These are phyloP conservation scores for Nemotelus pantherinus DNA, from an alignment of 2,888 invertebrate genomes.

Conservation along the genomic window DNA sequence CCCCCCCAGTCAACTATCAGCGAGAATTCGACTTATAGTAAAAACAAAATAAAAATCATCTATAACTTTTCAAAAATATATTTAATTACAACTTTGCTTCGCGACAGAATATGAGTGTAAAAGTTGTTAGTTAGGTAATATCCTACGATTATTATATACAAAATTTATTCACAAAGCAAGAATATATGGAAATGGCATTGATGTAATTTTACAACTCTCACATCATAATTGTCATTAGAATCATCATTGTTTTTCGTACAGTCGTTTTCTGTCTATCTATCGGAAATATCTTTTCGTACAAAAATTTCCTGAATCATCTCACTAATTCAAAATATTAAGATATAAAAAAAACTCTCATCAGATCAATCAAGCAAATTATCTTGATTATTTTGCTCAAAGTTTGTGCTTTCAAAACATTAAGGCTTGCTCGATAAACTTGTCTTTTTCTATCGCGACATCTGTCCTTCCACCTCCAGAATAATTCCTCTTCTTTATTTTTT, in stretches of 20 bases:
- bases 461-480: constrained; percentile 20
- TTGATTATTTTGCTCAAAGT: too few species aligned
- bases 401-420: too few species aligned
- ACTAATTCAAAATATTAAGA: background rate
- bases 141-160: constrained; percentile 30
- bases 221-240: constrained; percentile 1
- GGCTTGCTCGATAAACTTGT: too few species aligned
- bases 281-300: background rate
- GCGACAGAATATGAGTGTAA: constrained; percentile 29
- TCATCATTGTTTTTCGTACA: background rate
- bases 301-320: background rate
- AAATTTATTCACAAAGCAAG: constrained; percentile 23
- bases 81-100: constrained; percentile 4
- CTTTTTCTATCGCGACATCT: constrained; percentile 6
- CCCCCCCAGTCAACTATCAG: too few species aligned
- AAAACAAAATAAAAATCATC: background rate
- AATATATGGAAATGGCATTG: background rate
- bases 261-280: background rate
- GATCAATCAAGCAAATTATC: too few species aligned
- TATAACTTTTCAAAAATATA: constrained; percentile 33
- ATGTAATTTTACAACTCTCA: constrained; percentile 17
- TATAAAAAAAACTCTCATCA: too few species aligned
- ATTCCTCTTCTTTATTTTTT: constrained; percentile 15
- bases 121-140: background rate
- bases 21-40: too few species aligned